Evolutionary conservation across 2,113 vertebrate species (phyloP).

Genomic region (Caranx melampygus): DNA sequence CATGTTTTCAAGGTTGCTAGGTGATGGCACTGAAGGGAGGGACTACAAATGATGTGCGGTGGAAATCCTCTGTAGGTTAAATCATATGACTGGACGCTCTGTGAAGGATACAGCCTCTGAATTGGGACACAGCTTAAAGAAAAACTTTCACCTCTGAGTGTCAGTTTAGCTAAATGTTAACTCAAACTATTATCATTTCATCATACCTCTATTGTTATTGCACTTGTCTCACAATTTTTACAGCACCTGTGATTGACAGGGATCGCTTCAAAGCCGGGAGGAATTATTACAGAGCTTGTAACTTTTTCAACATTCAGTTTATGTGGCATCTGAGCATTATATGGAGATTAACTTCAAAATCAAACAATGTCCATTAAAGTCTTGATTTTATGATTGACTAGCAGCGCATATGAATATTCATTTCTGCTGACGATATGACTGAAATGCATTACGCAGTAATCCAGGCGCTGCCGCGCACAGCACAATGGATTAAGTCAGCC

Average conservation of each 20-base stretch:
- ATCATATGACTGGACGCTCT: too few relatives aligned
- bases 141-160: too few relatives aligned
- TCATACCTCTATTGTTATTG: too few relatives aligned
- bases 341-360: not conserved
- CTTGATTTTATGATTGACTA: slow-evolving; percentile 9
- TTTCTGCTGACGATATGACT: slow-evolving; percentile 48
- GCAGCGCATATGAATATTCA: slow-evolving; percentile 13
- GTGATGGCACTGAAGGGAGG: too few relatives aligned
- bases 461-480: slow-evolving; percentile 45
- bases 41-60: too few relatives aligned
- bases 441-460: slow-evolving; percentile 49
- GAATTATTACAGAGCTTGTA: not conserved
- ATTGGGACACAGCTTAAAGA: too few relatives aligned
- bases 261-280: not conserved
- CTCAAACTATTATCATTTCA: not conserved
- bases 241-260: not conserved
- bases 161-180: too few relatives aligned
- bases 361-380: not conserved
- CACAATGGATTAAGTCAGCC: slow-evolving; percentile 66
- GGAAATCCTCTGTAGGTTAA: too few relatives aligned
- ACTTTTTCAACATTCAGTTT: not conserved
- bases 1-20: too few relatives aligned
- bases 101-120: too few relatives aligned
- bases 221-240: not conserved
- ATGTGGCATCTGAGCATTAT: not conserved